Base-by-base conservation (phyloP, 2,888 invertebrate genomes). In the Ophioninae sp. region DNA sequence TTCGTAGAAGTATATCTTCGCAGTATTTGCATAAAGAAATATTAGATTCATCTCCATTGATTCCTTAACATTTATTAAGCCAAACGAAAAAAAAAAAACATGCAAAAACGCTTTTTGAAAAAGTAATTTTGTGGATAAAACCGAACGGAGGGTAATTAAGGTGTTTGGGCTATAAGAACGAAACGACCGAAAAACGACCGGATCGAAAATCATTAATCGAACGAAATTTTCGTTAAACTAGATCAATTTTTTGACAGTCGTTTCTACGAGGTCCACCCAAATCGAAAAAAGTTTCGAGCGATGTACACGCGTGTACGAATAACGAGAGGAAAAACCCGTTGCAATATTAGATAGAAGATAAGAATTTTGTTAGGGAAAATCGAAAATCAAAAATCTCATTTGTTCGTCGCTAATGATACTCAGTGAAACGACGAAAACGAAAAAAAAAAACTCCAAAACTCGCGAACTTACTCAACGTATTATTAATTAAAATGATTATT, bases 291-390 rank as follows among this genome's bases (percentile, higher is more conserved):
- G 17, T n/a, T 21, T 74, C 20, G 62, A 72, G 39, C 20, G 44
- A 41, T 21, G 50, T 61, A 59, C 62, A 57, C 41, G 56, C 41
- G n/a, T 41, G 56, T 39, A 64, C 59, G 64, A 30, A 69, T 30
- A 64, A 61, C 44, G 74, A 57, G 17, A 68, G 20, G 7, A 70
- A 62, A 7, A 17, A 6, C 73, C 50, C 30, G 81, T 79, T 77
- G 79, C 81, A 83, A 83, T 83, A 85, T 83, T 85, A 59, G 67
- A 75, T 70, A 59, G 73, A 17, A 30, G 67, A 77, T 83, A 74
- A 70, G 77, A 64, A 68, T 73, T 79, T 56, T 6, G n/a, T 2
- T 69, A 62, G 8, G 67, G 74, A 78, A 69, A 64, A 74, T 50
- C 6, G 64, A 75, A 44, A 75, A 73, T 44, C 68, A 30, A 20